Evolutionary conservation across 2,888 invertebrate species (phyloP), one percentile per base, ranked within the genome.

Genomic region (Theodoxus fluviatilis): DNA sequence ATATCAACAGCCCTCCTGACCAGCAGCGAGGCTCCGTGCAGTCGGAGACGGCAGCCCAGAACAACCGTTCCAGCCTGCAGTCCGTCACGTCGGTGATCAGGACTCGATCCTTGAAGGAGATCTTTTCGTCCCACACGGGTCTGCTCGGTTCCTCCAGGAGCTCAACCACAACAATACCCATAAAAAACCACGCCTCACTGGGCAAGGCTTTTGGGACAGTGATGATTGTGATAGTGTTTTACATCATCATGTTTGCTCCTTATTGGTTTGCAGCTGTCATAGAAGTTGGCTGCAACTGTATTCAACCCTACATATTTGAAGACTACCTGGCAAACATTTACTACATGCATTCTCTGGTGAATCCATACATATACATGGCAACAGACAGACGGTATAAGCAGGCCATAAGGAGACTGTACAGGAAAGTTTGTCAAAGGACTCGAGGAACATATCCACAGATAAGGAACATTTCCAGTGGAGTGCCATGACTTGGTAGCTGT

Each of bases 201-300:
- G n/a, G n/a, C n/a, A n/a, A n/a, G 72, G 76, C 78, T 33, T 76
- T 78, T 70, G 76, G 79, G 43, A 79, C 79, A 18, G 74, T 78
- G 18, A 76, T 74, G 12, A 74, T 77, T 43, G 78, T 78, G 2
- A 77, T 78, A 55, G 35, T 73, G 4, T 76, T 74, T 71, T 78
- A 76, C 57, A 72, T 79, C 57, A 25, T 78, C 4, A 79, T 79
- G 79, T 79, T 78, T 75, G 76, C 78, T 1, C 78, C 79, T 22
- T 78, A 75, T 64, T 75, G 77, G 68, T 70, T 78, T 35, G 76
- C 78, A 0, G 73, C 73, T 49, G 68, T 75, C 18, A 64, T 76
- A 0, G 78, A 78, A 64, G 73, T 78, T 12, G 73, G 70, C 12
- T 78, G 79, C 64, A 71, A 74, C 61, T 79, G 78, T 69, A 70